These are phyloP conservation scores for Philaethria dido DNA, from an alignment of 2,888 invertebrate species.

Conservation along the genomic window DNA sequence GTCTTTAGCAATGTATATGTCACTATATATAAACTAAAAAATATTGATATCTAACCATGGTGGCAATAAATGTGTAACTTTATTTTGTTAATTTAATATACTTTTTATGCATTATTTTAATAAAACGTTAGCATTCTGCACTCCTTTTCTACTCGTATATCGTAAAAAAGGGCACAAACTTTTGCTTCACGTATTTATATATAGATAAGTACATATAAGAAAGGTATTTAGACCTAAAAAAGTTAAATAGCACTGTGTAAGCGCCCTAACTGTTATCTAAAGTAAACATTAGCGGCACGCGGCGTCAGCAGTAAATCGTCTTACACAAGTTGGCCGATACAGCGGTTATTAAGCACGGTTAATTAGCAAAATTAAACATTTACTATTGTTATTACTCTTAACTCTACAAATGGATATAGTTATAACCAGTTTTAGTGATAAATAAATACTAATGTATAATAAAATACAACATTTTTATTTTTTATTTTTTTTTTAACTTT, in stretches of 20 bases:
- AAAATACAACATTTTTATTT: not conserved
- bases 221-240: not conserved
- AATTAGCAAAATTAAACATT: constrained; percentile 51
- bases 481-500: no score
- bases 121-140: no score
- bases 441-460: not conserved
- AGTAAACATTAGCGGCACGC: constrained; percentile 59
- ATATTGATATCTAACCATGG: no score
- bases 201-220: no score
- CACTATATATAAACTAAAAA: no score
- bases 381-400: constrained; percentile 32
- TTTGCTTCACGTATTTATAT: no score
- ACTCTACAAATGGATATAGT: not conserved
- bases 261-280: constrained; percentile 46
- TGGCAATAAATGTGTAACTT: no score
- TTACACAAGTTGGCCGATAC: constrained; percentile 54
- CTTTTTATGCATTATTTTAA: no score
- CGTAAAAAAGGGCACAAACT: no score
- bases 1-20: no score
- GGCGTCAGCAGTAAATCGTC: constrained; percentile 61
- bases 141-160: no score
- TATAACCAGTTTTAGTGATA: not conserved
- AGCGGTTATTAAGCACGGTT: constrained; percentile 54
- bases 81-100: no score
- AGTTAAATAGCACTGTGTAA: constrained; percentile 7